A percentile compares a stretch with the other conserved stretches of the same genome.
Evolutionary conservation across 2,888 invertebrate species (phyloP).

Genomic region (Lasius fuliginosus): DNA sequence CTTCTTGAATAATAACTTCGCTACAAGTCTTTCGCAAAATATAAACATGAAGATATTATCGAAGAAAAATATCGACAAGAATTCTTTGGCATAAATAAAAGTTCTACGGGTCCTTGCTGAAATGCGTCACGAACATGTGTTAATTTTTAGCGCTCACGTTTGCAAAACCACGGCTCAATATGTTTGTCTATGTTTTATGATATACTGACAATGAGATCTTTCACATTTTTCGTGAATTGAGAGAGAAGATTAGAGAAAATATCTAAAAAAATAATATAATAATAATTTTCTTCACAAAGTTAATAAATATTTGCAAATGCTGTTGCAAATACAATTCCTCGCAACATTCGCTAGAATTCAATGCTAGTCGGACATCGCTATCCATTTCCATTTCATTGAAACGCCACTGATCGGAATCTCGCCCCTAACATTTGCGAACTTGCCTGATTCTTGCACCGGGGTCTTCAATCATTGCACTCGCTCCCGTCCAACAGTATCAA

Average conservation of each 20-base stretch:
- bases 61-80: conserved; percentile 2
- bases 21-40: neutral
- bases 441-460: conserved; percentile 33
- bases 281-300: neutral
- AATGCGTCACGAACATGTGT: neutral
- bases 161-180: neutral
- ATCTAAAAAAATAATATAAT: neutral
- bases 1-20: neutral
- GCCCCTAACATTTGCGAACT: conserved; percentile 35
- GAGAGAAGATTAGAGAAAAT: neutral
- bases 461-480: conserved; percentile 31
- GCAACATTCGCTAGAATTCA: neutral
- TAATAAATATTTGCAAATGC: conserved; percentile 11
- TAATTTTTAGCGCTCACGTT: conserved; percentile 14
- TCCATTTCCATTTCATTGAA: conserved; percentile 40
- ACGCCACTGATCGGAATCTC: conserved; percentile 39
- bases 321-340: neutral
- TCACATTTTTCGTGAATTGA: too few species aligned
- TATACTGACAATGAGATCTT: too few species aligned
- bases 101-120: neutral
- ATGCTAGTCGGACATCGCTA: conserved; percentile 13
- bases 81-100: conserved; percentile 29
- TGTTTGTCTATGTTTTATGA: neutral
- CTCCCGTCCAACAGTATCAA: conserved; percentile 29
- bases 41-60: conserved; percentile 2